These are phyloP conservation scores for Myathropa florea DNA, from an alignment of 2,888 invertebrate genomes.

Conservation along the genomic window DNA sequence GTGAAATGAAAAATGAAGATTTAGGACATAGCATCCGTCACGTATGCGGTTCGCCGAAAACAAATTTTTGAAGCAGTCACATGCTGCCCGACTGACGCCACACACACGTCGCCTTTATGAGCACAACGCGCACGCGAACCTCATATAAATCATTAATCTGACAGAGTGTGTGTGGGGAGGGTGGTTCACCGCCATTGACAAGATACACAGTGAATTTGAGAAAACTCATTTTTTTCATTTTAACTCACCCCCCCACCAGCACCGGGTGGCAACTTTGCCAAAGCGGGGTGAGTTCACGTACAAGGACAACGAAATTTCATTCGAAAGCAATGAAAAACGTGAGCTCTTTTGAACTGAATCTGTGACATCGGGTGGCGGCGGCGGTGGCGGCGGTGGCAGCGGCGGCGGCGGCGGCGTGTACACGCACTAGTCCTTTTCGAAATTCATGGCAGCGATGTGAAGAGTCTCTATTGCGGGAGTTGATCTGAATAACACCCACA, in stretches of 20 bases:
- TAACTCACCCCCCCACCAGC: background rate
- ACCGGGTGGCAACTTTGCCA: background rate
- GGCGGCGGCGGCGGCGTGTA: background rate
- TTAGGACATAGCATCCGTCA: constrained; percentile 15
- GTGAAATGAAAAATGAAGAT: constrained; percentile 15
- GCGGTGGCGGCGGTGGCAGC: background rate
- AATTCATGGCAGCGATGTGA: background rate
- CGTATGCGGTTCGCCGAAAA: constrained; percentile 37
- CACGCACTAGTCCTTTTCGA: background rate
- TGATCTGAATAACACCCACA: constrained; percentile 29
- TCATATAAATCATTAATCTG: constrained; percentile 48
- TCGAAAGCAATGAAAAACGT: constrained; percentile 50
- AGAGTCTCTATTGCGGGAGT: constrained; percentile 6
- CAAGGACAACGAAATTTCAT: background rate
- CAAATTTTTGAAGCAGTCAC: constrained; percentile 22
- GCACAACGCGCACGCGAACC: constrained; percentile 13
- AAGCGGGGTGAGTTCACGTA: background rate
- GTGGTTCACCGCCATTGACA: background rate
- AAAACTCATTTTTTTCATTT: constrained; percentile 1
- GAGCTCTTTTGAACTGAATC: constrained; percentile 9
- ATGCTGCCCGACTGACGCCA: constrained; percentile 24
- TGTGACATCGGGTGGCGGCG: background rate
- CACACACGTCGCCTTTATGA: constrained; percentile 13
- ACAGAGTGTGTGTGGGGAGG: background rate
- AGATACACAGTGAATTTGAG: background rate